phyloP scores from a whole-genome alignment of 2,888 invertebrate genomes.

The Tryphoninae sp. region DNA sequence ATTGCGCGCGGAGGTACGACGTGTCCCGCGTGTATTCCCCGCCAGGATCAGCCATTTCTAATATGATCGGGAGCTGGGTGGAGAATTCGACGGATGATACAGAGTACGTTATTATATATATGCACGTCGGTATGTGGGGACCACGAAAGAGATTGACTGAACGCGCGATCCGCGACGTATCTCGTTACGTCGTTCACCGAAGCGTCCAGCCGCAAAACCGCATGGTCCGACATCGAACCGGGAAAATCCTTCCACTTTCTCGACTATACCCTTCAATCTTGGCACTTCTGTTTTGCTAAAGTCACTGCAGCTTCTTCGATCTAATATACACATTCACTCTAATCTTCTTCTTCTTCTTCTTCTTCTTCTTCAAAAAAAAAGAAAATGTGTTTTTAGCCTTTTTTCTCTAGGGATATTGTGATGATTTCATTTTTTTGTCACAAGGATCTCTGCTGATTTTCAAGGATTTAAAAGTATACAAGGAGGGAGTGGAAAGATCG shows the following conservation, averaged over 20 bases:
- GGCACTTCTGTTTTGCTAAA: background rate
- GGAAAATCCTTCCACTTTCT: slow-evolving; percentile 46
- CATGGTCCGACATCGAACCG: slow-evolving; percentile 63
- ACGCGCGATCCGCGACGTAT: slow-evolving; percentile 36
- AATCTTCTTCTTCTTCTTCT: background rate
- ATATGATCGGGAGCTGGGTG: slow-evolving; percentile 17
- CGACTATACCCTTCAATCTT: slow-evolving; percentile 9
- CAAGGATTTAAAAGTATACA: slow-evolving; percentile 47
- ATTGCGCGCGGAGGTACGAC: slow-evolving; percentile 58
- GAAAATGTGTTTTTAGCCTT: slow-evolving; percentile 18
- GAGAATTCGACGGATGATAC: slow-evolving; percentile 31
- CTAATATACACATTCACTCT: background rate
- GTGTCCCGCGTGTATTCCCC: slow-evolving; percentile 6
- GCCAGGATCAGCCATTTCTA: slow-evolving; percentile 10
- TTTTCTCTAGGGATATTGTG: slow-evolving; percentile 11
- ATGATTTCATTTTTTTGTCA: background rate
- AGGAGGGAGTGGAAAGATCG: background rate
- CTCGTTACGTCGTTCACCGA: slow-evolving; percentile 73
- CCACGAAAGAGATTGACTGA: slow-evolving; percentile 40
- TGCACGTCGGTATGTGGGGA: slow-evolving; percentile 44
- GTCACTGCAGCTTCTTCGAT: background rate
- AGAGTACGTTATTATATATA: slow-evolving; percentile 30
- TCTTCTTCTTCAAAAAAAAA: background rate
- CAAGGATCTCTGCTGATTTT: slow-evolving; percentile 15
- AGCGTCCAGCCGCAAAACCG: slow-evolving; percentile 78